Base-by-base conservation (phyloP, 2,888 invertebrate genomes). In the Agrilus mali region DNA sequence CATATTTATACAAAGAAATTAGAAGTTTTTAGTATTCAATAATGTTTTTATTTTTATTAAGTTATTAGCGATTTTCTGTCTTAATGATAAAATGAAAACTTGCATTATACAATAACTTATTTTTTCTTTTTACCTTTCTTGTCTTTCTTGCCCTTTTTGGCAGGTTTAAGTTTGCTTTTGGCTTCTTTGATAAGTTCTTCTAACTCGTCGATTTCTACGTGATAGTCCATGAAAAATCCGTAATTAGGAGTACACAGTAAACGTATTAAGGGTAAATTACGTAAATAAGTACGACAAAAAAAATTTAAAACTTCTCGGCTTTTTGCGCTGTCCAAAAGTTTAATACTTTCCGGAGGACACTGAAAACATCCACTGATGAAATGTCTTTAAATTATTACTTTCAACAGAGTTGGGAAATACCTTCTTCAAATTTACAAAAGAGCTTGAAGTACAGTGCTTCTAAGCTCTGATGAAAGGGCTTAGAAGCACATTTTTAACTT, bases 221-320 rank as follows among this genome's bases (percentile, higher is more conserved):
- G 51, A 44, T 60, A 63, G 40, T 56, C 53, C 22, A 63, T 47
- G 42, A 56, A 47, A 36, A 65, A 54, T 32, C 57, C 61, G 53
- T 61, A 66, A 50, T 63, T 65, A 10, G 66, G 67, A 27, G 64
- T 47, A 44, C 59, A 56, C 39, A 65, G 43, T 37, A 61, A 51
- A 47, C 63, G 49, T 13, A 66, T 59, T 8, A 67, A 48, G 2
- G 66, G 66, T 37, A 67, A 50, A 51, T 66, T 63, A 44, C 63
- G 52, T 35, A 66, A 45, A 49, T 67, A 67, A 7, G 61, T 41
- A 45, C 52, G 58, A 44, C 60, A 62, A 47, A 67, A 67, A 46
- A 58, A 60, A 36, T 55, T 48, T 51, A 63, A 54, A 4, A 64
- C 50, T 17, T 51, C 49, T 38, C 53, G 56, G 13, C 58, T 56